Evolutionary conservation across 2,888 invertebrate genomes (phyloP), one percentile per base, ranked within the genome.

Genomic region (Volucella inflata): DNA sequence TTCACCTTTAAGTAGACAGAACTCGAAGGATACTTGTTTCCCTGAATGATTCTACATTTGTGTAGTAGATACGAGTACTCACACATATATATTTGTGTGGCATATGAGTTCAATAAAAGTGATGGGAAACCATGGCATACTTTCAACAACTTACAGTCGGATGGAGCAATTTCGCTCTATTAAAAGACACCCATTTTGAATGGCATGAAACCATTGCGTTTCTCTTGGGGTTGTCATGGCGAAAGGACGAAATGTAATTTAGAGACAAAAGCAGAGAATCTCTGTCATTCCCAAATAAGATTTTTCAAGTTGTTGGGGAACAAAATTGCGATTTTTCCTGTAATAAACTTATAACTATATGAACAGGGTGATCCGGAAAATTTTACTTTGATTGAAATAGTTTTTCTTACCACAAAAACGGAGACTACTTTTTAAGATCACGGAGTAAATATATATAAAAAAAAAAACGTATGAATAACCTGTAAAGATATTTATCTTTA

Each of bases 1-100:
- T 60, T 72, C 51, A 60, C 60, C 60, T 72, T 60, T 59, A 30
- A 38, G 36, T 64, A 50, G 48, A 14, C 64, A 16, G 17, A 14
- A 16, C 16, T 40, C 30, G 42, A 46, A 36, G 68, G 44, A 68
- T 55, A 36, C 21, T 12, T 12, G 11, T 30, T 1, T 30, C 30
- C 6, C 6, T 30, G 30, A 6, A 30, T 30, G 30, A 30, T 30
- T 30, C 30, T 6, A 30, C 6, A 6, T 30, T 30, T 6, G 30
- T 30, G 30, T 30, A 6, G 30, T 30, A 2, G 30, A 30, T 30
- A 30, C 30, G 4, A 4, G 30, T 30, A 30, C 51, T 21, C 40
- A 68, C 51, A 42, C 40, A 68, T 4, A 2, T 2, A 55, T 55
- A 16, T 36, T 36, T 42, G 12, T 44, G 12, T 44, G 12, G 44